Conservation (phyloP, 2,113 vertebrate species). For the Ivindomyrus marchei region DNA sequence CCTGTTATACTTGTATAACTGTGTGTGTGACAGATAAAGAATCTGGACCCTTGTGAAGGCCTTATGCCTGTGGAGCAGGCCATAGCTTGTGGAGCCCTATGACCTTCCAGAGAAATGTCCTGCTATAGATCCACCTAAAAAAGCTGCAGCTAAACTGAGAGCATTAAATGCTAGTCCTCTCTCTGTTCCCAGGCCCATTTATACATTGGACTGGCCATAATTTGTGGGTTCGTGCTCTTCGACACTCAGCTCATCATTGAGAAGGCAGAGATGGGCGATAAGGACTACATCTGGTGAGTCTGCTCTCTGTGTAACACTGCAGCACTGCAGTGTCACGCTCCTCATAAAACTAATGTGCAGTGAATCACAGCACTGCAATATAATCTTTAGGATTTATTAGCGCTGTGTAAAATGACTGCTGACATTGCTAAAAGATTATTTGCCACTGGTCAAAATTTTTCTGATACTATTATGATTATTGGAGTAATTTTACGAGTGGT, state of each 20-base stretch:
- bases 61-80: not conserved
- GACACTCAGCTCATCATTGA: constrained; percentile 98
- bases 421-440: not conserved
- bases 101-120: not conserved
- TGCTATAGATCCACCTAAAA: not conserved
- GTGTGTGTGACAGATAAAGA: no score
- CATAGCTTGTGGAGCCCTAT: not conserved
- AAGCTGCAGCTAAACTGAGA: not conserved
- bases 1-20: no score
- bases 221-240: constrained; percentile 95
- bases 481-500: not conserved
- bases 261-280: constrained; percentile 89
- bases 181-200: constrained; percentile 68
- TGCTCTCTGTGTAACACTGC: not conserved
- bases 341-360: not conserved
- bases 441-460: not conserved
- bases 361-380: not conserved
- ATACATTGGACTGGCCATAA: constrained; percentile 81
- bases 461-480: not conserved
- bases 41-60: not conserved
- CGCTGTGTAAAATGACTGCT: not conserved
- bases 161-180: not conserved
- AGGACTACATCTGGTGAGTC: constrained; percentile 95
- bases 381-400: not conserved
- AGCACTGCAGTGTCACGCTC: not conserved